Percentiles rank a stretch among this genome's conserved stretches.
Evolutionary conservation across 2,113 vertebrate genomes (phyloP).

Genomic region (Bagarius yarrelli): DNA sequence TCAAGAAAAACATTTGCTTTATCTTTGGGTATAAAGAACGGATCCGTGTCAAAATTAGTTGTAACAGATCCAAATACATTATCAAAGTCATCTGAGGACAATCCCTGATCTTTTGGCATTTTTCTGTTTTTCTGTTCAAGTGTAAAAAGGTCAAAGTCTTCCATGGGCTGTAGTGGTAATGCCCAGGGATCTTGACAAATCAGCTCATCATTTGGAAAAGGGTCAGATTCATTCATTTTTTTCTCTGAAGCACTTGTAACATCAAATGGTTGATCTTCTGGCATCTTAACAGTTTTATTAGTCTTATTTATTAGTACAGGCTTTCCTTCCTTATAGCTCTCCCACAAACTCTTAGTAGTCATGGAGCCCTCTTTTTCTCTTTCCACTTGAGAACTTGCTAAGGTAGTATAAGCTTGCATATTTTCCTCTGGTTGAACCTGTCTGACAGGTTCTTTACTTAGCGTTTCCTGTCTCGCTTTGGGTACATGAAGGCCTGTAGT

Average conservation of each 20-base stretch:
- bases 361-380: neutral
- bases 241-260: neutral
- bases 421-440: slow-evolving; percentile 43
- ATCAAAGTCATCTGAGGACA: slow-evolving; percentile 57
- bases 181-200: slow-evolving; percentile 57
- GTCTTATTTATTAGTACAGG: neutral
- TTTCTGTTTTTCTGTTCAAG: slow-evolving; percentile 27
- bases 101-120: slow-evolving; percentile 47
- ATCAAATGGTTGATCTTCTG: slow-evolving; percentile 22
- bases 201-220: slow-evolving; percentile 52
- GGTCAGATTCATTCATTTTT: slow-evolving; percentile 39
- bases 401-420: slow-evolving; percentile 10
- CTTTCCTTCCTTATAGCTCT: neutral
- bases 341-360: neutral
- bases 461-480: slow-evolving; percentile 63
- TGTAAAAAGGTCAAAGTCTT: slow-evolving; percentile 47
- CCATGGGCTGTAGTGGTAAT: slow-evolving; percentile 39
- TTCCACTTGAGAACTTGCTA: slow-evolving; percentile 20
- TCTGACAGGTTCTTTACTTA: slow-evolving; percentile 42
- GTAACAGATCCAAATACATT: slow-evolving; percentile 50
- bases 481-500: slow-evolving; percentile 57
- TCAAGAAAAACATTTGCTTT: slow-evolving; percentile 48
- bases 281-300: neutral
- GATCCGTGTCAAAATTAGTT: slow-evolving; percentile 48
- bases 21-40: slow-evolving; percentile 40